Percentiles rank a stretch among this genome's conserved stretches.
Conservation (phyloP, 2,797 vertebrate species). For the Cossypha caffra region DNA sequence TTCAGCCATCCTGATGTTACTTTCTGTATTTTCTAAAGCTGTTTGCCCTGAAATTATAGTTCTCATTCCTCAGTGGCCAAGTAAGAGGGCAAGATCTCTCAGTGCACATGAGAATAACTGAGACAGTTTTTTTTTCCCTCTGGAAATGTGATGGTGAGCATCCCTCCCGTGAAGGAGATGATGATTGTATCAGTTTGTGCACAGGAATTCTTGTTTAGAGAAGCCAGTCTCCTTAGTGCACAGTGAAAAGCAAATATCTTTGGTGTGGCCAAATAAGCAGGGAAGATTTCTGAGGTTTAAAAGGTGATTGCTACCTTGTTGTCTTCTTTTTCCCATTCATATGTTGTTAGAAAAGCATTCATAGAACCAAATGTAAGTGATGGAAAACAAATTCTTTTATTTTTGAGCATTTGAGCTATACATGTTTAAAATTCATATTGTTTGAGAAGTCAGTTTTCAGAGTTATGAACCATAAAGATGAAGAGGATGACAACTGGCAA, state of each 20-base stretch:
- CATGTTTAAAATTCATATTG: neutral
- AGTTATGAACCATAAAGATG: neutral
- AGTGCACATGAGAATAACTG: neutral
- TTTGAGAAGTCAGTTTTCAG: neutral
- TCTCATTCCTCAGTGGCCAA: neutral
- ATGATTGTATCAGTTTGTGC: neutral
- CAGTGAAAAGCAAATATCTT: neutral
- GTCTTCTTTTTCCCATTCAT: neutral
- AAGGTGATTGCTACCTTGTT: neutral
- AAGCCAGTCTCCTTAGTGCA: neutral
- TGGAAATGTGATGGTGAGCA: neutral
- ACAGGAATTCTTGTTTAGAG: neutral
- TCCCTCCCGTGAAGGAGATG: neutral
- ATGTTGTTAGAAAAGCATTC: neutral
- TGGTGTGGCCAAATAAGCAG: neutral
- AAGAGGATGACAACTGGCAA: neutral
- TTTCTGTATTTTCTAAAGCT: neutral
- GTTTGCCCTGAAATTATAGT: neutral
- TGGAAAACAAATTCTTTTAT: neutral
- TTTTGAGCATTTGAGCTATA: neutral
- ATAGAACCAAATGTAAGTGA: neutral
- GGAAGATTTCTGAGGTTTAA: neutral
- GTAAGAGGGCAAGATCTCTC: neutral
- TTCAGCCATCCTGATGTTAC: constrained; percentile 15
- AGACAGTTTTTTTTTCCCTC: neutral